These are phyloP conservation scores for Ephestia elutella DNA, from an alignment of 1,140 invertebrate species.

Conservation along the genomic window DNA sequence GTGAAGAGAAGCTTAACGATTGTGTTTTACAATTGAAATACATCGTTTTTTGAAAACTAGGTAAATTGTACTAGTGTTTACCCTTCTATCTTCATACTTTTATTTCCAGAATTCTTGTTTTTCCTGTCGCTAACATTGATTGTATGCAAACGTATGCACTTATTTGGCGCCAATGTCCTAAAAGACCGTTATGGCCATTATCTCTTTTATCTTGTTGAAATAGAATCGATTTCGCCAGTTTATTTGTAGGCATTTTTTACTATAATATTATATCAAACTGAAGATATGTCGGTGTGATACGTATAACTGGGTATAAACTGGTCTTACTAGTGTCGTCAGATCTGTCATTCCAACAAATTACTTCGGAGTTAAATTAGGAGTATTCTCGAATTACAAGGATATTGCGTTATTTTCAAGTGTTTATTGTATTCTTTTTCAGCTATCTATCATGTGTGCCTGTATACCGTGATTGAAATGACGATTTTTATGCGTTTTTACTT, in stretches of 20 bases:
- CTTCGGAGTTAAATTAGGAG: background rate
- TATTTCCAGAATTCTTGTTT: background rate
- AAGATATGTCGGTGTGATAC: background rate
- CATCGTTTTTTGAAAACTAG: background rate
- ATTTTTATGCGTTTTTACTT: slow-evolving; percentile 45
- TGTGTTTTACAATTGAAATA: slow-evolving; percentile 15
- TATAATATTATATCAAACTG: background rate
- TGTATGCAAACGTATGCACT: slow-evolving; percentile 67
- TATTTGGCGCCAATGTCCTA: slow-evolving; percentile 69
- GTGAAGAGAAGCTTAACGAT: slow-evolving; percentile 25
- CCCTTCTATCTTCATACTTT: slow-evolving; percentile 7
- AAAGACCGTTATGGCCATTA: slow-evolving; percentile 61
- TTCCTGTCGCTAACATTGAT: background rate
- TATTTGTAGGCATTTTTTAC: slow-evolving; percentile 15
- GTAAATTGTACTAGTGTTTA: background rate
- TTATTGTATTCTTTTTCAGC: slow-evolving; percentile 40
- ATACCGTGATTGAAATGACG: slow-evolving; percentile 56
- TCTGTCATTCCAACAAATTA: slow-evolving; percentile 65
- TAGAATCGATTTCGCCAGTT: slow-evolving; percentile 19
- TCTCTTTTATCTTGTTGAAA: slow-evolving; percentile 10
- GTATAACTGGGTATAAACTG: slow-evolving; percentile 46
- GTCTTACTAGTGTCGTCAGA: slow-evolving; percentile 66
- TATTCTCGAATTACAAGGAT: slow-evolving; percentile 1
- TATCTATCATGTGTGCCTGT: slow-evolving; percentile 30
- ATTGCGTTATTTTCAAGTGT: background rate